These are phyloP conservation scores for Neodiprion fabricii DNA, from an alignment of 1,140 invertebrate species.

Conservation along the genomic window DNA sequence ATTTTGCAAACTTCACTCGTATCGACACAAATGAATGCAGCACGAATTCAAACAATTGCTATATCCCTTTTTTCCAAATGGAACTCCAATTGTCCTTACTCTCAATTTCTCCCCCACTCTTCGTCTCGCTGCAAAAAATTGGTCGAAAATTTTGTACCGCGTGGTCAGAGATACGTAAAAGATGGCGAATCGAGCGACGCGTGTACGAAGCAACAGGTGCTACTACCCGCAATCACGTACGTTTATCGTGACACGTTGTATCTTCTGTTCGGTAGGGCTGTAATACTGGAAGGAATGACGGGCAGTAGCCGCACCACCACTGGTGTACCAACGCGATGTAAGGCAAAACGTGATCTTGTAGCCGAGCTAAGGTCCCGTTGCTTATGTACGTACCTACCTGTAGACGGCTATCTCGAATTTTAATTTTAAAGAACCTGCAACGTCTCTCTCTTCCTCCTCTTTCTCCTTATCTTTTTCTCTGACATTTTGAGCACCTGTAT, in stretches of 20 bases:
- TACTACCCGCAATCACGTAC: no score
- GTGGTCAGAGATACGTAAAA: no score
- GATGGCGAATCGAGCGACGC: neutral
- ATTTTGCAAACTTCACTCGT: no score
- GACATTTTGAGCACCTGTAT: no score
- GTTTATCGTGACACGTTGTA: neutral
- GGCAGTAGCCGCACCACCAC: neutral
- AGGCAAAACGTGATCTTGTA: neutral
- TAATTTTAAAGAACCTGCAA: neutral
- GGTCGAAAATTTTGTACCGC: neutral
- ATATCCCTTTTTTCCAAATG: no score
- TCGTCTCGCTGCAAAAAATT: neutral
- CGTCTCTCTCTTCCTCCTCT: no score
- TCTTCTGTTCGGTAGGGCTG: neutral
- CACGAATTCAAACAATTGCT: no score
- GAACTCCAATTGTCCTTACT: neutral
- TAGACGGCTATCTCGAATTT: neutral
- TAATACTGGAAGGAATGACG: neutral
- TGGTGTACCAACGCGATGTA: neutral
- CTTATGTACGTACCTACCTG: no score
- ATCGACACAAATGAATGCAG: no score
- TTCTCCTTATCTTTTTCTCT: no score
- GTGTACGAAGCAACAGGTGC: neutral
- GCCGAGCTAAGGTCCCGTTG: neutral
- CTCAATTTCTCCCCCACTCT: neutral